phyloP scores from a whole-genome alignment of 2,888 invertebrate species.

The Watsonalla binaria region DNA sequence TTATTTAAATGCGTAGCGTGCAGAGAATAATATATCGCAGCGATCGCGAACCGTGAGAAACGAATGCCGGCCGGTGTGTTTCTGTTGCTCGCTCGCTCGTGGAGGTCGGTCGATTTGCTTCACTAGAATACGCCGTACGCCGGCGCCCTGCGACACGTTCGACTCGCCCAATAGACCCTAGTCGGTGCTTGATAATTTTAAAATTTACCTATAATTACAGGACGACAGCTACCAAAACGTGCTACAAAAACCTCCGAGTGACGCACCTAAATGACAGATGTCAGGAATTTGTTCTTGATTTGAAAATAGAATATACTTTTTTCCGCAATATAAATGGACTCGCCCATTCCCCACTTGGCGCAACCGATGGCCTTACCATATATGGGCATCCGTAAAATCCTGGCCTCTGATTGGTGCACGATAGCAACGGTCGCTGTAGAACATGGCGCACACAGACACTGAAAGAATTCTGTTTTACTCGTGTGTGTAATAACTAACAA shows the following conservation, averaged over 20 bases:
- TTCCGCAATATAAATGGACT: conserved; percentile 53
- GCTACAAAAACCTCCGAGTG: conserved; percentile 38
- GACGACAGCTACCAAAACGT: conserved; percentile 36
- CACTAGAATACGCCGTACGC: conserved; percentile 55
- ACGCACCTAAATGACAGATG: conserved; percentile 36
- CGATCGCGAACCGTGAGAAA: conserved; percentile 63
- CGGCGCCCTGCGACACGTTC: conserved; percentile 55
- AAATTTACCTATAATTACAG: conserved; percentile 38
- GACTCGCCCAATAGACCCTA: conserved; percentile 64
- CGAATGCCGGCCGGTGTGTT: conserved; percentile 66
- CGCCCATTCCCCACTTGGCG: conserved; percentile 70
- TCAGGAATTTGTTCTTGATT: conserved; percentile 47
- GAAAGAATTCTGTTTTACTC: conserved; percentile 25
- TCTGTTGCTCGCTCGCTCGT: conserved; percentile 54
- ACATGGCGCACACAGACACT: conserved; percentile 45
- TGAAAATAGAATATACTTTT: conserved; percentile 49
- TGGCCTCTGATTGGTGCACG: conserved; percentile 81
- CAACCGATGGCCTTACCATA: conserved; percentile 86
- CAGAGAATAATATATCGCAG: conserved; percentile 43
- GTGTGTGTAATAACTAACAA: conserved; percentile 45
- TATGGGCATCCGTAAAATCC: conserved; percentile 88
- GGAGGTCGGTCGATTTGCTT: conserved; percentile 62
- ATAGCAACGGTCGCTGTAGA: conserved; percentile 70
- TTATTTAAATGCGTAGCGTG: conserved; percentile 28
- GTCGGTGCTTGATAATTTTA: conserved; percentile 42